A percentile compares a stretch with the other conserved stretches of the same genome.
Conservation (phyloP, 2,113 vertebrate species). For the Balaeniceps rex region DNA sequence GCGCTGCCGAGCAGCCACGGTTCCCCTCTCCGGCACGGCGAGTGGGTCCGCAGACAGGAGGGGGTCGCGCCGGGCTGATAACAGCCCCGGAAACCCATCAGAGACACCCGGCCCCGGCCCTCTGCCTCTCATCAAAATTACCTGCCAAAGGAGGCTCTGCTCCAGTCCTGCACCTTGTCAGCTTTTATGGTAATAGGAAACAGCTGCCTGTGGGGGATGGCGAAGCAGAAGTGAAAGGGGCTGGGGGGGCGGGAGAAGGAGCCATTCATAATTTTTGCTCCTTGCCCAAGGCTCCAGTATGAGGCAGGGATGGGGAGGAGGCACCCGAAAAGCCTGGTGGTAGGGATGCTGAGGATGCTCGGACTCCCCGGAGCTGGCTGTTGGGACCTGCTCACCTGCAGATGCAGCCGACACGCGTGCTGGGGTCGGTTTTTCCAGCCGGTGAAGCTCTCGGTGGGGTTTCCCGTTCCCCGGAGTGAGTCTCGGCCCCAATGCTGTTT, state of each 20-base stretch:
- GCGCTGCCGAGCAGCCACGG: neutral
- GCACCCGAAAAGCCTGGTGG: neutral
- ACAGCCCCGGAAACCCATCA: slow-evolving; percentile 71
- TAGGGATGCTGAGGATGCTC: neutral
- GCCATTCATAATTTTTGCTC: slow-evolving; percentile 17
- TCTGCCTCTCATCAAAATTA: slow-evolving; percentile 74
- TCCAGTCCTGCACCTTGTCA: slow-evolving; percentile 75
- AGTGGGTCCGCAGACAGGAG: neutral
- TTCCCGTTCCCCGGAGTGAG: rapidly evolving
- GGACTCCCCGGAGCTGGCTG: rapidly evolving
- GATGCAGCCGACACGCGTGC: rapidly evolving
- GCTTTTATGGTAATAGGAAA: slow-evolving; percentile 60
- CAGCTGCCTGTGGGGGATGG: slow-evolving; percentile 62
- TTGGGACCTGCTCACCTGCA: neutral
- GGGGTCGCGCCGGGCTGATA: slow-evolving; percentile 44
- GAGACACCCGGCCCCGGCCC: slow-evolving; percentile 62
- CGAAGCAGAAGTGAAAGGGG: neutral
- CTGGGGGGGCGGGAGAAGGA: neutral
- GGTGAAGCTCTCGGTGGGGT: neutral
- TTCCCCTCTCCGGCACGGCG: neutral
- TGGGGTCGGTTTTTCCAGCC: neutral
- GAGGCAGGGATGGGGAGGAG: neutral
- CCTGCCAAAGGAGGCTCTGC: slow-evolving; percentile 70
- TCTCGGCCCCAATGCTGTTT: neutral
- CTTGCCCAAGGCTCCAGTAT: neutral